phyloP scores from a whole-genome alignment of 2,888 invertebrate species.

The Melinaea menophilus region DNA sequence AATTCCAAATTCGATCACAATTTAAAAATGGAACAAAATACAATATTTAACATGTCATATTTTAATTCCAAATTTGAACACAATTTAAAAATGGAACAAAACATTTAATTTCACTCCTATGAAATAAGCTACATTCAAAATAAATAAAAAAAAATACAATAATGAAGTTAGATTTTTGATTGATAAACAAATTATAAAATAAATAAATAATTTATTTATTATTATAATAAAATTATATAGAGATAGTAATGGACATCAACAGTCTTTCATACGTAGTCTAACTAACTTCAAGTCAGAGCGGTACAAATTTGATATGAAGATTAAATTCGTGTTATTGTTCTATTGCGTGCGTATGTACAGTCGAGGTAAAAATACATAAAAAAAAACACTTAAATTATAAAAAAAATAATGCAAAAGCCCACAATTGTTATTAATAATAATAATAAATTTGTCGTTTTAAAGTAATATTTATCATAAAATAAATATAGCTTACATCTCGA shows the following conservation, averaged over 20 bases:
- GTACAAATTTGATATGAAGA: constrained; percentile 71
- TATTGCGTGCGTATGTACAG: constrained; percentile 25
- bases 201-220: too few species aligned
- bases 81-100: too few species aligned
- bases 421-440: too few species aligned
- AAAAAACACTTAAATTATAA: not conserved
- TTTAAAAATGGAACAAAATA: too few species aligned
- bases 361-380: constrained; percentile 29
- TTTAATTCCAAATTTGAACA: too few species aligned
- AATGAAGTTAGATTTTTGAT: too few species aligned
- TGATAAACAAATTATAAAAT: too few species aligned
- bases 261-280: constrained; percentile 48
- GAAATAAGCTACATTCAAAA: too few species aligned
- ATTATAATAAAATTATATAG: constrained; percentile 10
- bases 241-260: constrained; percentile 49
- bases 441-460: not conserved
- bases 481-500: not conserved
- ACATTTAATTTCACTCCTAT: too few species aligned
- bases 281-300: constrained; percentile 27
- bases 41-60: too few species aligned
- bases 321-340: constrained; percentile 54
- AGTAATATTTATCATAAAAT: constrained; percentile 2
- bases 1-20: too few species aligned
- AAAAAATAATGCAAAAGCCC: not conserved
- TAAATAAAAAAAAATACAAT: too few species aligned